Evolutionary conservation across 1,140 invertebrate species (phyloP).

Genomic region (Drosophila kohkoa): DNA sequence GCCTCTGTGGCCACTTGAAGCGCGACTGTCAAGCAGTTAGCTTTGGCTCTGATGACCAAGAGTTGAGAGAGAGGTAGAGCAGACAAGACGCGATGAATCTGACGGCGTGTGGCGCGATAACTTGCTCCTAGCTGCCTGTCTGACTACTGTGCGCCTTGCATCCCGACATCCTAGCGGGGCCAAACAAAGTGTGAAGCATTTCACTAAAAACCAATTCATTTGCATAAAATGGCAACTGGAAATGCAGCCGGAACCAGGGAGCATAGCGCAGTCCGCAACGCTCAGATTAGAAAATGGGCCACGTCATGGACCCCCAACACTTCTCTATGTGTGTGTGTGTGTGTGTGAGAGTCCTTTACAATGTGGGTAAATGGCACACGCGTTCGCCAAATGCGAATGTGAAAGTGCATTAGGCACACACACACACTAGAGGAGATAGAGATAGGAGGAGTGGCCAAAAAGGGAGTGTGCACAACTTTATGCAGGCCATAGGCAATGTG

Average conservation of each 20-base stretch:
- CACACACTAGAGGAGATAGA: neutral
- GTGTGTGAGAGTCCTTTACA: slow-evolving; percentile 5
- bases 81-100: slow-evolving; percentile 18
- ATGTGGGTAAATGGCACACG: slow-evolving; percentile 75
- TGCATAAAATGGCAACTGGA: slow-evolving; percentile 76
- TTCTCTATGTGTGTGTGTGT: too few relatives aligned
- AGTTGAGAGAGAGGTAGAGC: slow-evolving; percentile 1
- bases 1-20: slow-evolving; percentile 1
- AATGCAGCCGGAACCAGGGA: slow-evolving; percentile 38
- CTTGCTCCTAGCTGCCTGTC: slow-evolving; percentile 4
- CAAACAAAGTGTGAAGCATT: slow-evolving; percentile 61
- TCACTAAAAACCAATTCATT: slow-evolving; percentile 83
- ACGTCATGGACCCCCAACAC: slow-evolving; percentile 44
- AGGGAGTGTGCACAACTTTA: slow-evolving; percentile 53
- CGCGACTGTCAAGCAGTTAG: slow-evolving; percentile 1
- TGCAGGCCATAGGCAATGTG: slow-evolving; percentile 73
- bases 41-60: slow-evolving; percentile 4
- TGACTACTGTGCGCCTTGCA: neutral
- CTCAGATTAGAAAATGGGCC: slow-evolving; percentile 66
- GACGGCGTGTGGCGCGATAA: slow-evolving; percentile 12
- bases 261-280: slow-evolving; percentile 5
- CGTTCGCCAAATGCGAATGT: slow-evolving; percentile 42
- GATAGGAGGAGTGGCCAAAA: neutral
- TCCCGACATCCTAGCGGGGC: neutral
- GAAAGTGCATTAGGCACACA: slow-evolving; percentile 76